Evolutionary conservation across 2,797 vertebrate genomes (phyloP), one percentile per base, ranked within the genome.

Genomic region (Gadopsis marmoratus): DNA sequence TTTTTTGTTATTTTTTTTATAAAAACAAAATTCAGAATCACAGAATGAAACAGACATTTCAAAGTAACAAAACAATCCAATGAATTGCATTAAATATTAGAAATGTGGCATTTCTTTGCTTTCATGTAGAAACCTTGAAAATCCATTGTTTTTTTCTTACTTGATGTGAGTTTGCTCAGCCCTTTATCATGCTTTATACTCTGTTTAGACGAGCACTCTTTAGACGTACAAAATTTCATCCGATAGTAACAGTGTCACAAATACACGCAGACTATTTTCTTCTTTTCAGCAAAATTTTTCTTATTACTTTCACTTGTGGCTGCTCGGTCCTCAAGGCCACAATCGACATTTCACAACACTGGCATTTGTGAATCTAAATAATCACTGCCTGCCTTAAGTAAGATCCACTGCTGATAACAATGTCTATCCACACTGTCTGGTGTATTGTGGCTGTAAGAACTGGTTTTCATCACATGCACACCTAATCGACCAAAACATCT

Each of bases 401-500:
- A 63, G 55, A 68, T 71, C 53, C 4, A 61, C 26, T 59, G 69
- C 45, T 59, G 50, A 39, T 72, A 67, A 76, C 29, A 62, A 54
- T 54, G 17, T 68, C 47, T 31, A 5, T 66, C 74, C 41, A 77
- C 37, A 37, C 7, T 55, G 12, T 53, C 54, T 48, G 33, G 17
- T 76, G 64, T 39, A 19, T 23, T 59, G 77, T 71, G 81, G 9
- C 56, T 23, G 2, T 47, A 21, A 56, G 37, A 82, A 71, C 56
- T 63, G 47, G 31, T 10, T 43, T 59, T 67, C 39, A 35, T 50
- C 6, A 43, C 21, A 47, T 19, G 4, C 56, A 65, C 62, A 56
- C 65, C 43, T 71, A 13, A 76, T 60, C 66, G 41, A 58, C 43
- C 65, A 64, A 68, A 78, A 66, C 61, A 68, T 62, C 76, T 21